Evolutionary conservation across 2,113 vertebrate genomes (phyloP).

Genomic region (Scytalopus superciliaris): DNA sequence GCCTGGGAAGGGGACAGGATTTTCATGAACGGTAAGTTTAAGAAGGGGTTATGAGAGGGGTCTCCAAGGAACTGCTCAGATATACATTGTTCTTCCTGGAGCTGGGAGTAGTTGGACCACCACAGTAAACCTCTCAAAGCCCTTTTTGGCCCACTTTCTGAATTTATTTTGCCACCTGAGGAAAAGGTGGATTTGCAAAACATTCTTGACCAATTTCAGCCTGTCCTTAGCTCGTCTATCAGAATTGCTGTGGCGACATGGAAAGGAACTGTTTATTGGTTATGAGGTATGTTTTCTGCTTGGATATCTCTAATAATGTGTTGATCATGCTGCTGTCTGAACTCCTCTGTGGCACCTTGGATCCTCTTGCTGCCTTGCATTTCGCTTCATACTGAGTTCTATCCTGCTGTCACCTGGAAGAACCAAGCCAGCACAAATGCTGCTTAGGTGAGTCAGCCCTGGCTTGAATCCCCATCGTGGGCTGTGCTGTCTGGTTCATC

Average conservation of each 20-base stretch:
- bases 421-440: background rate
- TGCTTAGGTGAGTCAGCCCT: background rate
- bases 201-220: background rate
- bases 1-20: background rate
- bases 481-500: background rate
- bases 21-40: background rate
- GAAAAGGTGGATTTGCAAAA: background rate
- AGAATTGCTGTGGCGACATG: background rate
- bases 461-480: background rate
- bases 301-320: background rate
- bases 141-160: background rate
- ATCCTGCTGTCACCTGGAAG: background rate
- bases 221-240: background rate
- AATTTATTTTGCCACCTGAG: background rate
- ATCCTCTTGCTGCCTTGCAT: background rate
- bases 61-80: background rate
- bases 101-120: background rate
- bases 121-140: background rate
- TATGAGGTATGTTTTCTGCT: background rate
- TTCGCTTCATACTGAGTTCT: background rate
- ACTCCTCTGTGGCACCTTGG: background rate
- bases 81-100: background rate
- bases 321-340: background rate
- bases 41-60: background rate
- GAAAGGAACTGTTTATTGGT: background rate